A percentile compares a stretch with the other conserved stretches of the same genome.
These are phyloP conservation scores for Brachyrhaphis roseni DNA, from an alignment of 2,797 vertebrate species.

Conservation along the genomic window DNA sequence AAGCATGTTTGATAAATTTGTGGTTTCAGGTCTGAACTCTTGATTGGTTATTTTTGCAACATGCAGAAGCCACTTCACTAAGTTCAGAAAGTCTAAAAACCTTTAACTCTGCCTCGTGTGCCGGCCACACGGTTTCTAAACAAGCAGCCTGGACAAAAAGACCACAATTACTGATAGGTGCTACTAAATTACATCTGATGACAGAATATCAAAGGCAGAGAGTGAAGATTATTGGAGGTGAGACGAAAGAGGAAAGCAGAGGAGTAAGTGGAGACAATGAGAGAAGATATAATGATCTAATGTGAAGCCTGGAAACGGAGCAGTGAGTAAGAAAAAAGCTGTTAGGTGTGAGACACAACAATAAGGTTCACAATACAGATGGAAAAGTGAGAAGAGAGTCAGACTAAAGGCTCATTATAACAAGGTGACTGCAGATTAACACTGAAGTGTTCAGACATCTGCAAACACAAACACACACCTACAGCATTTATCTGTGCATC, in stretches of 20 bases:
- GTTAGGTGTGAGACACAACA: slow-evolving; percentile 3
- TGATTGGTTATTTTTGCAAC: background rate
- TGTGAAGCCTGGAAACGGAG: background rate
- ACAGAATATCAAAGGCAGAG: slow-evolving; percentile 9
- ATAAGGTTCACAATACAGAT: slow-evolving; percentile 18
- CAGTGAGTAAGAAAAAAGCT: background rate
- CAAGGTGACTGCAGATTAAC: slow-evolving; percentile 47
- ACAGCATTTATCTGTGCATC: slow-evolving; percentile 35
- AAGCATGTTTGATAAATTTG: background rate
- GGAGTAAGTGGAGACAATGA: background rate
- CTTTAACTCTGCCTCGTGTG: background rate
- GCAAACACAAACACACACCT: slow-evolving; percentile 51
- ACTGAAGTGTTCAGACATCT: slow-evolving; percentile 43
- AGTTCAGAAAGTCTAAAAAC: background rate
- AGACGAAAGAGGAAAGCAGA: background rate
- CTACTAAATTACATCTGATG: background rate
- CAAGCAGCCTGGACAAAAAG: background rate
- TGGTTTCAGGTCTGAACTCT: background rate
- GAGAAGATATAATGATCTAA: slow-evolving; percentile 5
- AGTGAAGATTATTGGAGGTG: slow-evolving; percentile 3
- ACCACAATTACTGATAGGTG: background rate
- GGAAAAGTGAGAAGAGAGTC: slow-evolving; percentile 22
- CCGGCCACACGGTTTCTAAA: background rate
- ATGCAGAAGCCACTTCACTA: background rate
- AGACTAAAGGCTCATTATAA: slow-evolving; percentile 29